Evolutionary conservation across 2,888 invertebrate species (phyloP).

Genomic region (Lasioglossum marginatum): DNA sequence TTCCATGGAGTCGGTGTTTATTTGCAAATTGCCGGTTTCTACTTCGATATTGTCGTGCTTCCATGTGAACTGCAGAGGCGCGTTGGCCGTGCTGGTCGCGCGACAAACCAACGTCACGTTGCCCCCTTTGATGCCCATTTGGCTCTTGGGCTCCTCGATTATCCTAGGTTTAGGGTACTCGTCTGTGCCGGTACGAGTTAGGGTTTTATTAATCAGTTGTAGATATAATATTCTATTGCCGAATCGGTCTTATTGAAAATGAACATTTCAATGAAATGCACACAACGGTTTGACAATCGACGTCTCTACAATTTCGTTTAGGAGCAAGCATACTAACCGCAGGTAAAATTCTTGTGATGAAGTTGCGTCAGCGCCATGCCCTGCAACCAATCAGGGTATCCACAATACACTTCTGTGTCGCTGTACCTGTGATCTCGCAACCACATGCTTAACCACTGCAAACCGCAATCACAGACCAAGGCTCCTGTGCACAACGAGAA

Average conservation of each 20-base stretch:
- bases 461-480: constrained; percentile 95
- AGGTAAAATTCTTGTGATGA: constrained; percentile 89
- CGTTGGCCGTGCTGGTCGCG: constrained; percentile 92
- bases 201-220: neutral
- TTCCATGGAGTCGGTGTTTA: constrained; percentile 85
- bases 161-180: constrained; percentile 95
- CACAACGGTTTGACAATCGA: neutral
- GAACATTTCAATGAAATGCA: neutral
- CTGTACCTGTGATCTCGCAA: constrained; percentile 87
- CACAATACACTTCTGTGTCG: constrained; percentile 90
- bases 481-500: constrained; percentile 88
- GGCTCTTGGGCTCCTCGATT: constrained; percentile 91
- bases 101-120: constrained; percentile 93
- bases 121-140: constrained; percentile 94
- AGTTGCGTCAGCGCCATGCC: constrained; percentile 89
- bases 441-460: constrained; percentile 95
- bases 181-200: constrained; percentile 82
- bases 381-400: constrained; percentile 92
- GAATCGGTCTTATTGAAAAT: neutral
- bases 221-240: neutral
- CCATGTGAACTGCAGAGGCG: constrained; percentile 93
- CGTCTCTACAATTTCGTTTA: neutral
- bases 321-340: constrained; percentile 84
- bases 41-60: constrained; percentile 92
- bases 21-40: constrained; percentile 80